Evolutionary conservation across 1,140 invertebrate genomes (phyloP), one percentile per base, ranked within the genome.

Genomic region (Polyergus mexicanus): DNA sequence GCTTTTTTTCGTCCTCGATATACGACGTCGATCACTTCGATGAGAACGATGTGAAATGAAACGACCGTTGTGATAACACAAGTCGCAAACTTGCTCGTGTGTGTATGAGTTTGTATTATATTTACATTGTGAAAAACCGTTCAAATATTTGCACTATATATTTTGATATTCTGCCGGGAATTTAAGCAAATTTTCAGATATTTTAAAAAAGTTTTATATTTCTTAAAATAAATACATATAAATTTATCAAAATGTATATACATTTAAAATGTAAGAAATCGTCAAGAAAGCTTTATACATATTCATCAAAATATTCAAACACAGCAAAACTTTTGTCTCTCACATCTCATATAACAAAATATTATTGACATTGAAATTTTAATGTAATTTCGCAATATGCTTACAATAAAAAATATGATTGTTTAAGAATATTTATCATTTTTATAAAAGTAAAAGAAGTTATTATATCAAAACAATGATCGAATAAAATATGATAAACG

Each of bases 1-100:
- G 65, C 84, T 78, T 88, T 81, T 72, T 80, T 77, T 85, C 63
- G 86, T 69, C 86, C 85, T 28, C 80, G 88, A 89, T 85, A 83
- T 75, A 51, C 10, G 41, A 8, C 72, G 60, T 51, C 35, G 25
- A 71, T 19, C 16, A 7, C 44, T 28, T 68, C 77, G 51, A 81
- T 58, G 78, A 72, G 65, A 72, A 72, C 54, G 51, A 51, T 5
- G 51, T 8, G 19, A 72, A 44, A 81, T 72, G 78, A 72, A 81
- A 81, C 78, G 25, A 44, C 13, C 38, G 13, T 35, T 19, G 35
- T 44, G 66, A 41, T 44, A 69, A 47, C 28, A 60, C 75, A 19
- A 44, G 62, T 54, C 47, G 28, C 63, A 28, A 68, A 56, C n/a
- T 16, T 47, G n/a, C 32, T 4, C 28, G 22, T 6, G 19, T 25